Evolutionary conservation across 2,888 invertebrate genomes (phyloP).

Genomic region (Julus scanicus): DNA sequence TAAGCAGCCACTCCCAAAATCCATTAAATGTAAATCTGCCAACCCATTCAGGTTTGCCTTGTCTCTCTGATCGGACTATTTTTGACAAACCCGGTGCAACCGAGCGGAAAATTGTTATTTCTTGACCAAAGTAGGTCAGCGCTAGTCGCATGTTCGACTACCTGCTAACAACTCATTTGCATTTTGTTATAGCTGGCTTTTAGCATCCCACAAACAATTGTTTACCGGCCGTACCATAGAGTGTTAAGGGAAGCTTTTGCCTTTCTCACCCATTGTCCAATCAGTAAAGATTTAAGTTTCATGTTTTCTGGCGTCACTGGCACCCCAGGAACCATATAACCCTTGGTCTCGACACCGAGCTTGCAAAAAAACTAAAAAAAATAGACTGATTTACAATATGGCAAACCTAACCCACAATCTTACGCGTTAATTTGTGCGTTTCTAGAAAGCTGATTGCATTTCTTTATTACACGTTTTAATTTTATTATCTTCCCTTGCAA

Average conservation of each 20-base stretch:
- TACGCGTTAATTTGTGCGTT: slow-evolving; percentile 37
- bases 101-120: slow-evolving; percentile 45
- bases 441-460: slow-evolving; percentile 22
- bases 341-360: slow-evolving; percentile 30
- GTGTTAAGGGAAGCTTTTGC: slow-evolving; percentile 36
- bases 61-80: slow-evolving; percentile 43
- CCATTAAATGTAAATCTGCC: slow-evolving; percentile 47
- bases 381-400: slow-evolving; percentile 22
- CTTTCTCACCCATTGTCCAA: slow-evolving; percentile 43
- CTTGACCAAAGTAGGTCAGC: slow-evolving; percentile 47
- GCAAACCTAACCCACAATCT: slow-evolving; percentile 2
- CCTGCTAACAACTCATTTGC: slow-evolving; percentile 47
- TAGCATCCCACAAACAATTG: slow-evolving; percentile 38
- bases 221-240: slow-evolving; percentile 21
- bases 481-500: slow-evolving; percentile 31
- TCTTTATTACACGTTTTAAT: slow-evolving; percentile 45
- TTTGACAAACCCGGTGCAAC: slow-evolving; percentile 47
- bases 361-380: background rate
- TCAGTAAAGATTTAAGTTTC: background rate
- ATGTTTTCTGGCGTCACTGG: slow-evolving; percentile 6
- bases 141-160: slow-evolving; percentile 43
- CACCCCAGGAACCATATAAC: slow-evolving; percentile 20
- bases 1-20: slow-evolving; percentile 32
- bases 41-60: slow-evolving; percentile 45
- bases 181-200: background rate